Conservation (phyloP, 2,113 vertebrate genomes). For the Seriola aureovittata region DNA sequence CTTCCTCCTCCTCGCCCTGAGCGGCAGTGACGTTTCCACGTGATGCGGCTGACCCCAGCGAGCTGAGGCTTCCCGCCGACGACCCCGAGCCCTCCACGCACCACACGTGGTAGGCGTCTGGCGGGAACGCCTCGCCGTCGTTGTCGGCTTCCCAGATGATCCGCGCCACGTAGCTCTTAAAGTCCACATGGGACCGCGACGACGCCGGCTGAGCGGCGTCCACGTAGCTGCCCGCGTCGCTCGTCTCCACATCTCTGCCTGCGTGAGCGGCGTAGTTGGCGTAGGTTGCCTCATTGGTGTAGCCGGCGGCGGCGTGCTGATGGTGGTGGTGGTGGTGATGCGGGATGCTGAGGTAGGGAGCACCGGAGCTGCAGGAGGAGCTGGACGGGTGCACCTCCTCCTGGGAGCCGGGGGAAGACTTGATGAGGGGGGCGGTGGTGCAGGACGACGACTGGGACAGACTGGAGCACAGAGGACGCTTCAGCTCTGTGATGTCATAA, state of each 20-base stretch:
- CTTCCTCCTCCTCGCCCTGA: neutral
- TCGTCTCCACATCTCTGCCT: conserved; percentile 26
- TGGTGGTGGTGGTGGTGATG: conserved; percentile 66
- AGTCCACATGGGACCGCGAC: conserved; percentile 81
- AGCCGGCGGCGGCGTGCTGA: conserved; percentile 18
- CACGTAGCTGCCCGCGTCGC: conserved; percentile 35
- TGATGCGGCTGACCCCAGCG: conserved; percentile 80
- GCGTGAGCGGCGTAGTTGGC: conserved; percentile 5
- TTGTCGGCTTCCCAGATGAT: conserved; percentile 89
- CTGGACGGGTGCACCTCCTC: conserved; percentile 82
- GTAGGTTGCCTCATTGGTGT: conserved; percentile 13
- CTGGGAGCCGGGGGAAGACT: conserved; percentile 81
- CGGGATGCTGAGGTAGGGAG: conserved; percentile 75
- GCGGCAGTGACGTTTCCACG: neutral
- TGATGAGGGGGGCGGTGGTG: conserved; percentile 84
- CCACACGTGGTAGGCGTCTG: conserved; percentile 87
- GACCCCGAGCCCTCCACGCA: conserved; percentile 86
- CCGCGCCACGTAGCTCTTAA: conserved; percentile 87
- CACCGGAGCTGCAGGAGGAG: conserved; percentile 72
- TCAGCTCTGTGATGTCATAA: conserved; percentile 89
- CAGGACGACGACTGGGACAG: conserved; percentile 84
- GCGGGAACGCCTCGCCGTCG: conserved; percentile 80
- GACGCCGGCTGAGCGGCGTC: neutral
- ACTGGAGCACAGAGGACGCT: conserved; percentile 87
- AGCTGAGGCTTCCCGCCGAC: conserved; percentile 88